A percentile compares a stretch with the other conserved stretches of the same genome.
Evolutionary conservation across 2,797 vertebrate genomes (phyloP).

Genomic region (Molossus molossus): DNA sequence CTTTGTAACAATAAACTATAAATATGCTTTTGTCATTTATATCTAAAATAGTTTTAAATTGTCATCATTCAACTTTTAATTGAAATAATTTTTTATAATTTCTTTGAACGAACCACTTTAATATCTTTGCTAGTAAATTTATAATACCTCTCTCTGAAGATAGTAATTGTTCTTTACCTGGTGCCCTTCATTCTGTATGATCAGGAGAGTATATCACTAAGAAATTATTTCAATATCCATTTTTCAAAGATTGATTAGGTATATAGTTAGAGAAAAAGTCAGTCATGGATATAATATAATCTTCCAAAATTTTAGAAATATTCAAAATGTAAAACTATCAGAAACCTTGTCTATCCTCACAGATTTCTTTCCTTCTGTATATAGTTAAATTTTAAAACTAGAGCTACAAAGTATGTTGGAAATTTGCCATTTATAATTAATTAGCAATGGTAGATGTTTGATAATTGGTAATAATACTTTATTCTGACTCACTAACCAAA

Average conservation of each 20-base stretch:
- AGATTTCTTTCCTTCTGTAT: not conserved
- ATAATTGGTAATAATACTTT: conserved; percentile 37
- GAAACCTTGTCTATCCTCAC: not conserved
- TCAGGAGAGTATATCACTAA: not conserved
- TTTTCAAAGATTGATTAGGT: not conserved
- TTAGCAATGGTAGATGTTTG: not conserved
- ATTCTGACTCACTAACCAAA: not conserved
- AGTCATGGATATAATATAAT: not conserved
- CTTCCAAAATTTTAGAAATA: not conserved
- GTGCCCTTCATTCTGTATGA: not conserved
- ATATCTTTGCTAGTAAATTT: not conserved
- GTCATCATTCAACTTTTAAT: not conserved
- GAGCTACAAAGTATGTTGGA: not conserved
- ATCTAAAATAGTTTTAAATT: conserved; percentile 3
- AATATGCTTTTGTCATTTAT: not conserved
- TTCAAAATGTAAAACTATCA: not conserved
- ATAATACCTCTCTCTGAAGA: not conserved
- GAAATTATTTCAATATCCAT: not conserved
- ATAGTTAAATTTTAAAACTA: conserved; percentile 12
- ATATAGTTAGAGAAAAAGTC: not conserved
- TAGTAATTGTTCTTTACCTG: not conserved
- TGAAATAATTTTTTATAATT: not conserved
- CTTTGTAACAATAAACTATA: not conserved
- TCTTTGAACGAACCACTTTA: not conserved
- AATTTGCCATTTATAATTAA: conserved; percentile 1